Conservation (phyloP, 2,797 vertebrate genomes). For the Megaceryle alcyon region DNA sequence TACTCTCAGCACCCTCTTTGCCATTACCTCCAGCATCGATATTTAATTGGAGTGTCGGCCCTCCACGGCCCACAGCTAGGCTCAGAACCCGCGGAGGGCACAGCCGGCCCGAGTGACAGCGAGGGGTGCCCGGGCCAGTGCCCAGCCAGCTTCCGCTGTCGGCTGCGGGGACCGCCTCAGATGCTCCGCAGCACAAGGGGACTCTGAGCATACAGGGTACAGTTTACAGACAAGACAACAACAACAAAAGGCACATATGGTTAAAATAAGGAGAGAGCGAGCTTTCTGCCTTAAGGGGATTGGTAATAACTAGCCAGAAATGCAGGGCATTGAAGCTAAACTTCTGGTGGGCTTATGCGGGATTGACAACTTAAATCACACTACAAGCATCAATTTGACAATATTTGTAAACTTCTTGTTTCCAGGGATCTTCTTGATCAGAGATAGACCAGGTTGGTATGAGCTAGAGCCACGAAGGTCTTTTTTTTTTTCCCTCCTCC, state of each 20-base stretch:
- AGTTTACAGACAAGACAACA: conserved; percentile 70
- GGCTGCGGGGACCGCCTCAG: not conserved
- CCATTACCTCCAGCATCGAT: not conserved
- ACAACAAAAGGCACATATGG: conserved; percentile 70
- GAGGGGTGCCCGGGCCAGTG: not conserved
- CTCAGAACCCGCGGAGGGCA: not conserved
- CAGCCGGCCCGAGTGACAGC: not conserved
- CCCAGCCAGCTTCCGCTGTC: not conserved
- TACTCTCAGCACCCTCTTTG: not conserved
- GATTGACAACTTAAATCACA: conserved; percentile 77
- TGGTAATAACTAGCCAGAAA: conserved; percentile 48
- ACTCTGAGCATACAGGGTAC: not conserved
- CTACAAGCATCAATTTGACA: conserved; percentile 83
- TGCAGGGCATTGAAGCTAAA: conserved; percentile 8
- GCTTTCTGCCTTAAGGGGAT: conserved; percentile 64
- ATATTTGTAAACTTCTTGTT: conserved; percentile 91
- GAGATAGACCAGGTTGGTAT: conserved; percentile 73
- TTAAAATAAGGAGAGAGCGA: conserved; percentile 49
- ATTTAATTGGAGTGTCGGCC: not conserved
- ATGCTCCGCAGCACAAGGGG: not conserved
- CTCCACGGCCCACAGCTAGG: not conserved
- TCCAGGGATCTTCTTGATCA: conserved; percentile 88
- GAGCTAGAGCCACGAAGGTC: conserved; percentile 77
- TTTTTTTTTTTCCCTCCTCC: not conserved
- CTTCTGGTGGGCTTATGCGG: conserved; percentile 55